Percentiles rank a stretch among this genome's conserved stretches.
phyloP scores from a whole-genome alignment of 37 sponge, comb jelly and placozoan species.

The Sycon ciliatum region DNA sequence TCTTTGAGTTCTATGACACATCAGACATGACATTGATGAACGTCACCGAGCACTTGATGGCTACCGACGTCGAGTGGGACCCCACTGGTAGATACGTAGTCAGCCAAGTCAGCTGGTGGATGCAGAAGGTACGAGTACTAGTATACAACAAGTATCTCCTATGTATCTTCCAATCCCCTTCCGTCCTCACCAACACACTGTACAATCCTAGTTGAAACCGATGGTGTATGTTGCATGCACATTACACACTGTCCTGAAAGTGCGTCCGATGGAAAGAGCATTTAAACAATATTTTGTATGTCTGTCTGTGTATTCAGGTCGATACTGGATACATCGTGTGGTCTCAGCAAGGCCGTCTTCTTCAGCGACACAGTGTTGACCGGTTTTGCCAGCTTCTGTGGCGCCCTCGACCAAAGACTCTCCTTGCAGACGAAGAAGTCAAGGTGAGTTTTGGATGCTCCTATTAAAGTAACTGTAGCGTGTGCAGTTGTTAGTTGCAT shows the following conservation, averaged over 20 bases:
- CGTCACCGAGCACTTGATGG: conserved; percentile 51
- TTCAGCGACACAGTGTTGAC: conserved; percentile 59
- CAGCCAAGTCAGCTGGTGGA: conserved; percentile 73
- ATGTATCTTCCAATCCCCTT: neutral
- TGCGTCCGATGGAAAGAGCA: neutral
- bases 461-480: too few relatives aligned
- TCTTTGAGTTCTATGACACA: conserved; percentile 72
- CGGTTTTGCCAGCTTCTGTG: conserved; percentile 75
- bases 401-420: conserved; percentile 85
- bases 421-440: conserved; percentile 64
- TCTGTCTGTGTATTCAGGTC: conserved; percentile 24
- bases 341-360: conserved; percentile 79
- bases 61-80: conserved; percentile 93
- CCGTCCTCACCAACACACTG: too few relatives aligned
- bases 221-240: too few relatives aligned
- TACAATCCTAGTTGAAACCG: too few relatives aligned
- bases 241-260: neutral
- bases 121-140: conserved; percentile 45
- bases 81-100: conserved; percentile 89
- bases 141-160: neutral
- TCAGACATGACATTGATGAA: conserved; percentile 48
- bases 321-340: conserved; percentile 87
- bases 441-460: too few relatives aligned
- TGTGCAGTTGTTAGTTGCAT: too few relatives aligned
- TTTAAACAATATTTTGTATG: neutral